These are phyloP conservation scores for Melipona quadrifasciata DNA, from an alignment of 1,140 invertebrate genomes.

Conservation along the genomic window DNA sequence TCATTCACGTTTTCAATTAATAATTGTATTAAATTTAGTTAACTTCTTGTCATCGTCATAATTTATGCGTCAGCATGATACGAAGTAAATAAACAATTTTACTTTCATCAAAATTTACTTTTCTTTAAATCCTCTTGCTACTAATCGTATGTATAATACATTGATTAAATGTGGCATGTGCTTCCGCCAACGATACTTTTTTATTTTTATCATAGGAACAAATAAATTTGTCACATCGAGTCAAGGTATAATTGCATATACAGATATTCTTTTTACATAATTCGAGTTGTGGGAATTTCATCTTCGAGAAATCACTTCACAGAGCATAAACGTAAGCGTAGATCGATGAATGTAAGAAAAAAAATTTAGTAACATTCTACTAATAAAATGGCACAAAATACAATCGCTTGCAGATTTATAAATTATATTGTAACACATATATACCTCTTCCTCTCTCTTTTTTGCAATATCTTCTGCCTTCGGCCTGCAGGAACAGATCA, in stretches of 20 bases:
- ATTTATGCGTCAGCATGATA: constrained; percentile 52
- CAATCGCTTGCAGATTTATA: constrained; percentile 65
- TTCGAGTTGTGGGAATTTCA: constrained; percentile 18
- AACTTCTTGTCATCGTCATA: constrained; percentile 18
- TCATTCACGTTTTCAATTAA: constrained; percentile 54
- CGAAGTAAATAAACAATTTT: constrained; percentile 32
- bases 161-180: background rate
- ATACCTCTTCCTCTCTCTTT: constrained; percentile 51
- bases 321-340: constrained; percentile 48
- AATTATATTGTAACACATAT: constrained; percentile 67
- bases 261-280: constrained; percentile 52
- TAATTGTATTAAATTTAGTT: constrained; percentile 25
- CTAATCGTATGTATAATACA: background rate
- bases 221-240: constrained; percentile 75
- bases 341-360: constrained; percentile 50
- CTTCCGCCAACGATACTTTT: constrained; percentile 61
- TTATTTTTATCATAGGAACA: constrained; percentile 74
- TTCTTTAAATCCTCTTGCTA: background rate
- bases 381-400: constrained; percentile 73
- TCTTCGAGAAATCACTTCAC: constrained; percentile 38
- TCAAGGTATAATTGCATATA: constrained; percentile 66
- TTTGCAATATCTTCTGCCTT: constrained; percentile 20
- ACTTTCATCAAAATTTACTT: constrained; percentile 7
- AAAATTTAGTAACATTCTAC: constrained; percentile 56
- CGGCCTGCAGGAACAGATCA: constrained; percentile 21